Conservation (phyloP, 2,113 vertebrate genomes). For the Lampris megalopsis region DNA sequence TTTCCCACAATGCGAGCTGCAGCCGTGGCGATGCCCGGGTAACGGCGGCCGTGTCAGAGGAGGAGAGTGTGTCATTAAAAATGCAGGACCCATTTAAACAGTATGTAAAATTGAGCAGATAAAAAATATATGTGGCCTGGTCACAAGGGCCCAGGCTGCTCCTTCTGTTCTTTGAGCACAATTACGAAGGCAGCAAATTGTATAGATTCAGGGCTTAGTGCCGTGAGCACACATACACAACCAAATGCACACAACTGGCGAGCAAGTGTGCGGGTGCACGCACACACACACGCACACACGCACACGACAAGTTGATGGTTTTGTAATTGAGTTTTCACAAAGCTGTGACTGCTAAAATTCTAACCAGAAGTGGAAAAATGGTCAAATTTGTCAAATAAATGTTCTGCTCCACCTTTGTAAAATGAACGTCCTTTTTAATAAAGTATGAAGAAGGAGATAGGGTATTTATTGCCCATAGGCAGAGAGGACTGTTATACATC, state of each 20-base stretch:
- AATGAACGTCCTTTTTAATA: background rate
- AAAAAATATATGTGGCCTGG: conserved; percentile 74
- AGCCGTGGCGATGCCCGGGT: conserved; percentile 15
- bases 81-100: conserved; percentile 75
- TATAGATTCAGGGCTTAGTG: background rate
- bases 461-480: background rate
- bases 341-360: conserved; percentile 12
- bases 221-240: conserved; percentile 1
- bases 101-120: conserved; percentile 77
- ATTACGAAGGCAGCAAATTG: conserved; percentile 40
- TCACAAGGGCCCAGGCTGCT: conserved; percentile 22
- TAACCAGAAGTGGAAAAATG: conserved; percentile 21
- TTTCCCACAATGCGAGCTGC: conserved; percentile 23
- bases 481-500: background rate
- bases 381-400: background rate
- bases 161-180: conserved; percentile 37
- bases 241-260: background rate
- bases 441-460: background rate
- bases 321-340: conserved; percentile 26
- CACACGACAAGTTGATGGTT: background rate
- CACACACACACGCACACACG: background rate
- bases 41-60: conserved; percentile 57
- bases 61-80: conserved; percentile 70
- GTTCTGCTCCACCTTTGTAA: background rate
- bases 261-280: background rate